Evolutionary conservation across 2,797 vertebrate species (phyloP), one percentile per base, ranked within the genome.

Genomic region (Sebastolobus altivelis): DNA sequence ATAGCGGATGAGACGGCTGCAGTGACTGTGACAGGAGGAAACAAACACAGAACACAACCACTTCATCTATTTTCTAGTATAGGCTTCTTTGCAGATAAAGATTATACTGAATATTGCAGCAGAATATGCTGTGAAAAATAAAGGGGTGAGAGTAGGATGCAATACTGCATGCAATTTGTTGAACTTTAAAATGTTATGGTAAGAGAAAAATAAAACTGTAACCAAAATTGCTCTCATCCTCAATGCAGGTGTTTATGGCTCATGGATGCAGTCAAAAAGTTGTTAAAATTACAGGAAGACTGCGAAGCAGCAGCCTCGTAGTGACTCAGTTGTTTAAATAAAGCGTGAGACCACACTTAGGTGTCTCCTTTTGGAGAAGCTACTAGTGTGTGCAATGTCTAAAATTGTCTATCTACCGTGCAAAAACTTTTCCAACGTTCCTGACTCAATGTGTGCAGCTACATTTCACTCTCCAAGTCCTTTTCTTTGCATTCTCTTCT

Each of bases 321-420:
- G 66, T 81, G 79, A 87, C 49, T 79, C 65, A 62, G 33, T 49
- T 54, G 22, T 80, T 77, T 8, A 11, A 58, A 67, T 33, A 46
- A 72, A 60, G 22, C 2, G 0, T 43, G 37, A 67, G 54, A 4
- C n/a, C 27, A 31, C 3, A 3, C 10, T 54, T 55, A 5, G 18
- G 2, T 79, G 46, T 63, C 60, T 37, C 49, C 12, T 71, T 77
- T 66, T 49, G 3, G 25, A 80, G 27, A 67, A 35, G n/a, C 63
- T 35, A 59, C 37, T 68, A 25, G 25, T 25, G 25, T 25, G 25
- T 25, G 25, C 16, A 10, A 20, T 62, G 40, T 82, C 73, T 72
- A 33, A 79, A 65, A 59, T 7, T 40, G n/a, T 61, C 37, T 20
- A 12, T 65, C 20, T n/a, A 8, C 54, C 4, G 5, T 37, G 49